A percentile compares a stretch with the other conserved stretches of the same genome.
Evolutionary conservation across 1,140 invertebrate genomes (phyloP).

Genomic region (Drosophila azteca): DNA sequence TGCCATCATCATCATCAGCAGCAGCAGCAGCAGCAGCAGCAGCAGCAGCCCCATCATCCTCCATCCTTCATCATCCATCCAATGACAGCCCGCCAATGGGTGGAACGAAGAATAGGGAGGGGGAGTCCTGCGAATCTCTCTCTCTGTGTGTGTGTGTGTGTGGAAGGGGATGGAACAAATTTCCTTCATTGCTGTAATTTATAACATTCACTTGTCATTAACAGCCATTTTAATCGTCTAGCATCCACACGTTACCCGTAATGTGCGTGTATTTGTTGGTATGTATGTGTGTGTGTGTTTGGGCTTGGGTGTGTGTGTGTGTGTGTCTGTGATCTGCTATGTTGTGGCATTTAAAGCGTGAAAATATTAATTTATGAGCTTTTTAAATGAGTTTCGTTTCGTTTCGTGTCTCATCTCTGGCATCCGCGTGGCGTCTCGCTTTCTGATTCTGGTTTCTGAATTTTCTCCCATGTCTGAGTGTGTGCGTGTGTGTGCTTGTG

Average conservation of each 20-base stretch:
- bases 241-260: constrained; percentile 29
- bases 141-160: background rate
- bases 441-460: too few species aligned
- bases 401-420: constrained; percentile 1
- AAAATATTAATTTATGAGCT: constrained; percentile 78
- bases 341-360: constrained; percentile 74
- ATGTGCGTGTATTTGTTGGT: constrained; percentile 13
- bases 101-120: background rate
- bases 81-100: background rate
- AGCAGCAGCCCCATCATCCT: too few species aligned
- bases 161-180: constrained; percentile 50
- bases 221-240: constrained; percentile 79
- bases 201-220: constrained; percentile 81
- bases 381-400: constrained; percentile 58
- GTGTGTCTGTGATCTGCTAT: constrained; percentile 1
- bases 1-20: constrained; percentile 14
- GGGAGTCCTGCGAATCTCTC: background rate
- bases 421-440: too few species aligned
- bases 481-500: background rate
- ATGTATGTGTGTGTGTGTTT: constrained; percentile 25
- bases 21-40: constrained; percentile 3
- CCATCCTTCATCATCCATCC: too few species aligned
- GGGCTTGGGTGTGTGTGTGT: constrained; percentile 13
- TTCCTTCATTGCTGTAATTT: constrained; percentile 79
- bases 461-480: too few species aligned